Conservation (phyloP, 2,113 vertebrate genomes). For the Mixornis gularis region DNA sequence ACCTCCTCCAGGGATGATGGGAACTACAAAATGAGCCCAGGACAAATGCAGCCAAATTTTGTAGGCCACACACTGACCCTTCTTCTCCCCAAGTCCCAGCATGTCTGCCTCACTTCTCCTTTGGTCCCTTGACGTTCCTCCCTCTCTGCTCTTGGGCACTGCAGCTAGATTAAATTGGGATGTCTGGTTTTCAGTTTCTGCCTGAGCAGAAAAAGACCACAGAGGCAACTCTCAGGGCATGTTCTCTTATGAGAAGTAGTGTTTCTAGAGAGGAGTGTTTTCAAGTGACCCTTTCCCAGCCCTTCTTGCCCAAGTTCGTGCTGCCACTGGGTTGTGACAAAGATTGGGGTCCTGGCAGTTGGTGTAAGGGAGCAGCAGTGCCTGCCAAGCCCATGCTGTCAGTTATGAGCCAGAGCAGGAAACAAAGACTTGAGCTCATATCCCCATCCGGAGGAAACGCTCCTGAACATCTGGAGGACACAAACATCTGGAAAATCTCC, state of each 20-base stretch:
- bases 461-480: conserved; percentile 52
- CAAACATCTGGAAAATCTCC: conserved; percentile 52
- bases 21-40: background rate
- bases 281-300: background rate
- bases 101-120: background rate
- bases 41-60: background rate
- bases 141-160: background rate
- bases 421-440: background rate
- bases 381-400: background rate
- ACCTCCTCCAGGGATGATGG: background rate
- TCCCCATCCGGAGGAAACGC: conserved; percentile 25
- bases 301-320: background rate
- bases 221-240: background rate
- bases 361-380: background rate
- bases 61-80: background rate
- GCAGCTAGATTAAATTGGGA: background rate
- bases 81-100: background rate
- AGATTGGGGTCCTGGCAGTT: background rate
- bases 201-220: background rate
- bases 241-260: no score
- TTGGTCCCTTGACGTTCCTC: background rate
- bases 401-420: conserved; percentile 51
- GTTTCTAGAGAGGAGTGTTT: background rate
- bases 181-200: background rate
- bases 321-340: background rate